Base-by-base conservation (phyloP, 2,797 vertebrate genomes). In the Delichon dasypus region DNA sequence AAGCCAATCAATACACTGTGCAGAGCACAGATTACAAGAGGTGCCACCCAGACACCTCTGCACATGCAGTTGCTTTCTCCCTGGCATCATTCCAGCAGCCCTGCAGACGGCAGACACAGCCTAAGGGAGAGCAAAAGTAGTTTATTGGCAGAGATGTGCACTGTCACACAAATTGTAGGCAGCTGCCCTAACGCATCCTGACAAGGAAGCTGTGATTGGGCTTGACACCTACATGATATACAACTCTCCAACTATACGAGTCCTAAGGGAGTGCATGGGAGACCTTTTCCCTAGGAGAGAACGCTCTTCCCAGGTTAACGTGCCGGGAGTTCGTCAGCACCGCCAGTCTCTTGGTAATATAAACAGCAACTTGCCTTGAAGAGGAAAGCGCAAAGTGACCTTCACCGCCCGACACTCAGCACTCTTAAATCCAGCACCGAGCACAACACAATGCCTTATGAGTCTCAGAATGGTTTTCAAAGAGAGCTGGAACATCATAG, bases 31-130 rank as follows among this genome's bases (percentile, higher is more conserved):
- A 93, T 95, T 95, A 90, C 65, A 79, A 87, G 97, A 96, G n/a
- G 87, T 90, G 73, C 92, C 94, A 95, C 92, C 91, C 91, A 87
- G 73, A 77, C 94, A 94, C 91, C 89, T 95, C 91, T 89, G 93
- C 71, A 79, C 51, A 78, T 36, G 62, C 71, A 71, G 86, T 85
- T 89, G 90, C 60, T 88, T 50, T 75, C 50, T 38, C 48, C 32
- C 67, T 97, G 97, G 97, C 96, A 97, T 81, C 79, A 71, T 96
- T 97, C 96, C 95, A 92, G 83, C 42, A 82, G 75, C 38, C 16
- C 60, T 34, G 78, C 95, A 97, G 86, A 94, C 65, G 12, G 89
- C 89, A 85, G 90, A 80, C 83, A 53, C 62, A 57, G 90, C 85
- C 70, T 62, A 72, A 80, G 8, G 2, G 32, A 61, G 80, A 88